Evolutionary conservation across 1,140 invertebrate genomes (phyloP), one percentile per base, ranked within the genome.

Genomic region (Ostrea edulis): DNA sequence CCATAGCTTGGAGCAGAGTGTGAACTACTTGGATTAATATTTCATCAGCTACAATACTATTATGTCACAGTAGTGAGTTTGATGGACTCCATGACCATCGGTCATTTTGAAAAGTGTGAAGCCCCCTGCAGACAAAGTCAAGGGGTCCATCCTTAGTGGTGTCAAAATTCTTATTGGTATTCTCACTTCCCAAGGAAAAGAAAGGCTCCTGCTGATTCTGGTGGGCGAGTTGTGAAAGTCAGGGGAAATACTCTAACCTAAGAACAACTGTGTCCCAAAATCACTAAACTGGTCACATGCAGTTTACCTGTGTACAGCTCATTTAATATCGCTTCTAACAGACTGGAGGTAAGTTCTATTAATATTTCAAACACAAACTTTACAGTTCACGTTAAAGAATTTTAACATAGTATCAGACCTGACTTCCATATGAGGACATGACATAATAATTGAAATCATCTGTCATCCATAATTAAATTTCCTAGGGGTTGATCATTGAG

Each of bases 11-110:
- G 68, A 77, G 25, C 14, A 35, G 25, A 35, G 68, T 77, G 68
- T 77, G 68, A 77, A 77, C 68, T 25, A 77, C 68, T 29, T 11
- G 68, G 68, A 77, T 77, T 77, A 29, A 25, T 77, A 29, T 14
- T 77, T 77, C 29, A 77, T 77, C 44, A 55, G n/a, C 51, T 53
- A 83, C 82, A 83, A 83, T 55, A 83, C 20, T 52, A 54, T 85
- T 65, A 58, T 44, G 84, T 77, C 68, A 77, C 25, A 52, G 83
- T 84, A 53, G 83, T 84, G 52, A 65, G 55, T 44, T 62, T 35
- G 14, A 68, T 58, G 65, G 58, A 85, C 84, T 58, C 25, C 58
- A 55, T 58, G 44, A 44, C 25, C 25, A 85, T 20, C 2, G 44
- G 58, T 35, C 82, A 52, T 83, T 52, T 17, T 51, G 17, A 53